Conservation (phyloP, 1,140 invertebrate genomes). For the Piezodorus guildinii region DNA sequence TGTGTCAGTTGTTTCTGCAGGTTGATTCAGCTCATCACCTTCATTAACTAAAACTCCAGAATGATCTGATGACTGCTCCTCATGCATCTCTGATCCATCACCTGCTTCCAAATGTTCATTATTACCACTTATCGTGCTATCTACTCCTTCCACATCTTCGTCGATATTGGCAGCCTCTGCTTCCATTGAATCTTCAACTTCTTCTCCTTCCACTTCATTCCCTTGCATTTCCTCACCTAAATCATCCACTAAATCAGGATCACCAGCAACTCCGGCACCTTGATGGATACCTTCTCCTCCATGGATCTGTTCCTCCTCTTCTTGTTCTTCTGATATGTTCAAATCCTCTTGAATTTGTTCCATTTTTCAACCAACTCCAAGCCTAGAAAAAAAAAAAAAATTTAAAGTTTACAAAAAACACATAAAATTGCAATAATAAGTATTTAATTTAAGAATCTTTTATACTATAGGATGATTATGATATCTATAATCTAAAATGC, state of each 20-base stretch:
- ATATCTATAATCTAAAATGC: no score
- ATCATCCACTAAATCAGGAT: conserved; percentile 2
- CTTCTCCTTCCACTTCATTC: conserved; percentile 12
- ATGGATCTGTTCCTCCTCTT: neutral
- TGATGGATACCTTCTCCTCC: neutral
- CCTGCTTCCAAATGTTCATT: neutral
- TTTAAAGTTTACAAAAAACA: no score
- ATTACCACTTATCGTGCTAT: neutral
- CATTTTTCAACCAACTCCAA: neutral
- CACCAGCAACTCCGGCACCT: neutral
- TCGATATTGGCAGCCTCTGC: neutral
- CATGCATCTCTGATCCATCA: neutral
- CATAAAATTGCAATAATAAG: no score
- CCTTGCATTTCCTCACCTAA: neutral
- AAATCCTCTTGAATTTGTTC: neutral
- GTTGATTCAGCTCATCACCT: neutral
- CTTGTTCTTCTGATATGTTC: neutral
- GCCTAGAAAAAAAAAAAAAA: neutral
- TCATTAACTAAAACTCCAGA: conserved; percentile 12
- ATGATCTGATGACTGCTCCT: neutral
- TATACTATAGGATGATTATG: no score
- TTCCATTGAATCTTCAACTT: conserved; percentile 18
- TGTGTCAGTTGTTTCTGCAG: conserved; percentile 1
- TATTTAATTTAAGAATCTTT: no score
- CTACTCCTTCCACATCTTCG: conserved; percentile 10